A percentile compares a stretch with the other conserved stretches of the same genome.
These are phyloP conservation scores for Cotesia congregata DNA, from an alignment of 2,888 invertebrate species.

Conservation along the genomic window DNA sequence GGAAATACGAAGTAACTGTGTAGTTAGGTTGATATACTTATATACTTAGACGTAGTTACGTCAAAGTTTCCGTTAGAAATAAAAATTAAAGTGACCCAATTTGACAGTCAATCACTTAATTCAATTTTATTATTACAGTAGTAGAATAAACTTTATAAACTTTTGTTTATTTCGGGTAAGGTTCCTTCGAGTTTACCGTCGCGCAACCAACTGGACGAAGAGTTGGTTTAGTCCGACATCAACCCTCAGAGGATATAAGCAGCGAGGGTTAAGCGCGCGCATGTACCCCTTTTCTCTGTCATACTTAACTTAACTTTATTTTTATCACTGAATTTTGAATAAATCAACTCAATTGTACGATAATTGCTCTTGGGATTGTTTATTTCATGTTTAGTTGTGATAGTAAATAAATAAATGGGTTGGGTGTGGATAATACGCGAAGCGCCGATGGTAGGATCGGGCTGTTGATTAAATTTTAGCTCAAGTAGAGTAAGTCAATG, in stretches of 20 bases:
- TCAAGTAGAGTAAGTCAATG: neutral
- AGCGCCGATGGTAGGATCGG: neutral
- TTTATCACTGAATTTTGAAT: neutral
- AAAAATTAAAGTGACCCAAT: neutral
- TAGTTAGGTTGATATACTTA: neutral
- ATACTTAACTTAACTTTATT: slow-evolving; percentile 12
- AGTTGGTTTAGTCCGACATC: slow-evolving; percentile 48
- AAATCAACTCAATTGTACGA: neutral
- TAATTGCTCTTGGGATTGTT: neutral
- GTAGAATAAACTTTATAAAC: neutral
- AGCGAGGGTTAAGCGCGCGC: slow-evolving; percentile 35
- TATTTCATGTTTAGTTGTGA: neutral
- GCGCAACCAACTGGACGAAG: slow-evolving; percentile 63
- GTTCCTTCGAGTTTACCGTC: slow-evolving; percentile 52
- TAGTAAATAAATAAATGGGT: neutral
- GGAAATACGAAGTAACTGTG: too few species aligned
- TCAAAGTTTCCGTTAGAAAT: neutral
- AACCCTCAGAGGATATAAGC: slow-evolving; percentile 42
- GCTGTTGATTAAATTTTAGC: neutral
- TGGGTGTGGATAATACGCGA: neutral
- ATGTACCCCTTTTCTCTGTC: neutral
- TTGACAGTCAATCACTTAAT: neutral
- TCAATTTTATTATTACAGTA: neutral
- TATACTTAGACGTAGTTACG: neutral
- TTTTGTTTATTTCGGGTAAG: neutral